Evolutionary conservation across 2,113 vertebrate genomes (phyloP).

Genomic region (Caranx melampygus): DNA sequence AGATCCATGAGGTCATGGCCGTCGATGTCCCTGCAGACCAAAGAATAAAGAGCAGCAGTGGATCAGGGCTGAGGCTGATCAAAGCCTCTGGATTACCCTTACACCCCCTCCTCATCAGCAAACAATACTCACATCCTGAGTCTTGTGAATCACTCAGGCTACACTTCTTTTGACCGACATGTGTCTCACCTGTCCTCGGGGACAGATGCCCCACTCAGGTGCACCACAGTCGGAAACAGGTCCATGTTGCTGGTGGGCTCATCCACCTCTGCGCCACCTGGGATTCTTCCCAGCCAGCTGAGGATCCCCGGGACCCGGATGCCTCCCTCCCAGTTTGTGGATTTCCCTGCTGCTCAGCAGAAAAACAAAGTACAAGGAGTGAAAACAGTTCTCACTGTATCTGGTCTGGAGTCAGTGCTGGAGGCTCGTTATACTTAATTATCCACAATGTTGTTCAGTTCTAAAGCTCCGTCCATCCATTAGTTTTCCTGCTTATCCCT

Average conservation of each 20-base stretch:
- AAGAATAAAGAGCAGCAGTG: conserved; percentile 20
- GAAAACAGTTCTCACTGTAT: no score
- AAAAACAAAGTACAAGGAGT: no score
- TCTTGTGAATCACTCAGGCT: background rate
- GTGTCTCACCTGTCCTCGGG: conserved; percentile 87
- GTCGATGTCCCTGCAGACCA: conserved; percentile 84
- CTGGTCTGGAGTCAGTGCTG: no score
- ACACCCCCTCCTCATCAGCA: background rate
- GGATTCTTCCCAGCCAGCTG: conserved; percentile 83
- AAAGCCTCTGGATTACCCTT: background rate
- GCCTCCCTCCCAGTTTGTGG: conserved; percentile 92
- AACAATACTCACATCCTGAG: background rate
- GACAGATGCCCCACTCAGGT: conserved; percentile 77
- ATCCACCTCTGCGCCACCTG: conserved; percentile 68
- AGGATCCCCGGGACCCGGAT: conserved; percentile 90
- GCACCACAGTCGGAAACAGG: conserved; percentile 87
- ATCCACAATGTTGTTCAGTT: no score
- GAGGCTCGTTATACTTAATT: no score
- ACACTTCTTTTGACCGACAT: conserved; percentile 11
- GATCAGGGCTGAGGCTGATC: background rate
- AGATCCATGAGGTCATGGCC: conserved; percentile 90
- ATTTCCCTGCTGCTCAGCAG: conserved; percentile 86
- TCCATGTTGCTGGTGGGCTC: conserved; percentile 95
- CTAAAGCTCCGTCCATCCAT: no score
- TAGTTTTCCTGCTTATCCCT: no score